Evolutionary conservation across 2,797 vertebrate genomes (phyloP).

Genomic region (Catamblyrhynchus diadema): DNA sequence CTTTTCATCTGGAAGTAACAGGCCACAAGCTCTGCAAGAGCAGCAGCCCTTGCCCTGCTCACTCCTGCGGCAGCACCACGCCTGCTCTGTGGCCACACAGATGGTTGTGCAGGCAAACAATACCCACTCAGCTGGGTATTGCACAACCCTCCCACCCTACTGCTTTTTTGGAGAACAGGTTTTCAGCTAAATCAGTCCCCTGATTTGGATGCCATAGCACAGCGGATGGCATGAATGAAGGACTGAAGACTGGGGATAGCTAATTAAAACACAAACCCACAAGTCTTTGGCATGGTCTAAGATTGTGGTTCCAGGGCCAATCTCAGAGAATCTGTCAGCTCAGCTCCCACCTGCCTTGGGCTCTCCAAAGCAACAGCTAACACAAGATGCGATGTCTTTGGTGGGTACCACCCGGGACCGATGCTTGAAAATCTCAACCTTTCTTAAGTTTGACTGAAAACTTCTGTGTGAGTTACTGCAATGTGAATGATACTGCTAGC

Average conservation of each 20-base stretch:
- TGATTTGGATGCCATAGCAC: background rate
- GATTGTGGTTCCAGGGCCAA: background rate
- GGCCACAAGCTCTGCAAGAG: background rate
- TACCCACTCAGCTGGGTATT: accelerated
- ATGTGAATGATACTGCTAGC: background rate
- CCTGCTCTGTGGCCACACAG: background rate
- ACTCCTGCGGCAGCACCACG: background rate
- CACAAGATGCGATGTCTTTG: background rate
- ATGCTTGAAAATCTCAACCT: background rate
- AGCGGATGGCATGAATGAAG: background rate
- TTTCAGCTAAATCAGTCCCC: background rate
- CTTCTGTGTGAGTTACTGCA: background rate
- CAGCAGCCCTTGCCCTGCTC: background rate
- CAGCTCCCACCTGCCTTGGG: background rate
- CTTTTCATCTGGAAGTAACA: background rate
- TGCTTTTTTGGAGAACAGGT: background rate
- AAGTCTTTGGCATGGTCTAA: background rate
- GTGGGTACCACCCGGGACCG: background rate
- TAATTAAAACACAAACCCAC: background rate
- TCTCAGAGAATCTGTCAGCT: background rate
- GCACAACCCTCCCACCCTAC: background rate
- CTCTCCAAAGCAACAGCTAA: background rate
- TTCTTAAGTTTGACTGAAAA: background rate
- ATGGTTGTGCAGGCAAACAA: background rate
- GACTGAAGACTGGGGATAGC: background rate